A percentile compares a stretch with the other conserved stretches of the same genome.
phyloP scores from a whole-genome alignment of 2,797 vertebrate species.

The Lepilemur ruficaudatus region DNA sequence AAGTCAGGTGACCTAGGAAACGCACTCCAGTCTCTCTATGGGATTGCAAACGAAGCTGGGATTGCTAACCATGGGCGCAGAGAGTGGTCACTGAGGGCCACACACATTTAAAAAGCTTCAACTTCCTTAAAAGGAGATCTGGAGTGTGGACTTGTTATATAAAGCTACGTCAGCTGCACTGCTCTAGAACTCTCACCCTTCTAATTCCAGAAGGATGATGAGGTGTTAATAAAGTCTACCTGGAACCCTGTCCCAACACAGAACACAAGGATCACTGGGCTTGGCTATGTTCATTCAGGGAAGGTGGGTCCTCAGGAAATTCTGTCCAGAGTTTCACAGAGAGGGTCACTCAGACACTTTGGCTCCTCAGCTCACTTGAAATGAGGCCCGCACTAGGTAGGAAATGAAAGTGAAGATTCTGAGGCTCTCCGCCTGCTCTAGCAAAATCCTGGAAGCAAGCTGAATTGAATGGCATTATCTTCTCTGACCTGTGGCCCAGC shows the following conservation, averaged over 20 bases:
- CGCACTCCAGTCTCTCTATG: not conserved
- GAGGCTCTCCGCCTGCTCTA: not conserved
- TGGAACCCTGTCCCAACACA: not conserved
- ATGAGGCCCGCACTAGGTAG: not conserved
- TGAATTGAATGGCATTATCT: not conserved
- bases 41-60: not conserved
- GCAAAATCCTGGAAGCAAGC: not conserved
- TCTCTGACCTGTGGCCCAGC: not conserved
- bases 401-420: not conserved
- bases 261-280: not conserved
- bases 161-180: not conserved
- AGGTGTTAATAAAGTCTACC: not conserved
- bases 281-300: not conserved
- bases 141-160: not conserved
- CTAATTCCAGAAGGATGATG: constrained; percentile 4
- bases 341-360: not conserved
- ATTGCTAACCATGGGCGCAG: not conserved
- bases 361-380: not conserved
- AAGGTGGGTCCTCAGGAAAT: constrained; percentile 15
- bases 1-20: constrained; percentile 29
- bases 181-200: not conserved
- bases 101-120: not conserved
- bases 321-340: not conserved
- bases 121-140: not conserved
- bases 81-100: not conserved